Base-by-base conservation (phyloP, 2,113 vertebrate genomes). In the Aviceda subcristata region DNA sequence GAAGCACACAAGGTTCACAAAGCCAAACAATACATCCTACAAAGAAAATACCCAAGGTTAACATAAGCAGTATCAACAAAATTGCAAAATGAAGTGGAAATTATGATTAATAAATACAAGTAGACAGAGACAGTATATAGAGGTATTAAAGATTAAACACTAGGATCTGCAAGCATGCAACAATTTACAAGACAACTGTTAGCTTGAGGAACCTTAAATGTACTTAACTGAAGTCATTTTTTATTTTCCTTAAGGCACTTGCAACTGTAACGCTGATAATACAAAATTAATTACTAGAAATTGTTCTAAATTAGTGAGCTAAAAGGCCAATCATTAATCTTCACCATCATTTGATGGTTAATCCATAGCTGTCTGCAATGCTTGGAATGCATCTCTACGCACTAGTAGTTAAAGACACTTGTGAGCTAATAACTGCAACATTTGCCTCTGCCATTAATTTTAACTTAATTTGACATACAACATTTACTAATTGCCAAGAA, bases 281-380 rank as follows among this genome's bases (percentile, higher is more conserved):
- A 98, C 98, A 98, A 98, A 99, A 99, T 99, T 99, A 99, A 99
- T 99, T 99, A 99, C 98, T 95, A 98, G 98, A 99, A 99, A 99
- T 99, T 99, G 98, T 99, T 98, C 99, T 99, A 99, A 99, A 99
- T 99, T 99, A 99, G 99, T 97, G 97, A 97, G 98, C 98, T 99
- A 99, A 99, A 99, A 98, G 98, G 98, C 94, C 96, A 98, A 98
- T 98, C 99, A 99, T 99, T 99, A 99, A 99, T 99, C 99, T 99
- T 99, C 98, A 96, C 98, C 98, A 95, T 97, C 97, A 98, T 98
- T 97, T 99, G 99, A 99, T 98, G 98, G 99, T 95, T 99, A 99
- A 99, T 99, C 99, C 97, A 99, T 99, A 99, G 97, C 97, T 96
- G 97, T 97, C 98, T 98, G 97, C 98, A 98, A 97, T 84, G 96